These are phyloP conservation scores for Neogale vison DNA, from an alignment of 2,113 vertebrate species.

Conservation along the genomic window DNA sequence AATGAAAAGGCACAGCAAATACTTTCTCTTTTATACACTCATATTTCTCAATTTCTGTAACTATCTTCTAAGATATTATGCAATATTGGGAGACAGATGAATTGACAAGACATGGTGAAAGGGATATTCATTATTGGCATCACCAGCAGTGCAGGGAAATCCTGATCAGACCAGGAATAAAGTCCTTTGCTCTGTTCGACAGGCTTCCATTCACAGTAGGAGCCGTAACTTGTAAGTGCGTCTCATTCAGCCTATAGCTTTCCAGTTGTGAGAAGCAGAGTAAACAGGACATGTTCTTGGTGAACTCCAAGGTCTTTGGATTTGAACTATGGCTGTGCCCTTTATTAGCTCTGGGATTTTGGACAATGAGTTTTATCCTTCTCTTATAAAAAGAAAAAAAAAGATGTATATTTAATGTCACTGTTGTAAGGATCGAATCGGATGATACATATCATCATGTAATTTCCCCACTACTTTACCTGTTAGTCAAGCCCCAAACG, in stretches of 20 bases:
- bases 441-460: not conserved
- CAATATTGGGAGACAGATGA: conserved; percentile 46
- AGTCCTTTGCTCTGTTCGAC: not conserved
- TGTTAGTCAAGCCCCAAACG: not conserved
- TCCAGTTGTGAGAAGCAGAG: not conserved
- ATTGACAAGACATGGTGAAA: conserved; percentile 43
- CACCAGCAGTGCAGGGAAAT: not conserved
- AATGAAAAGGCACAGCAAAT: conserved; percentile 68
- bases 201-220: not conserved
- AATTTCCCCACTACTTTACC: not conserved
- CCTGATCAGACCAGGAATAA: not conserved
- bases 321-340: not conserved
- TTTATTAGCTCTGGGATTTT: not conserved
- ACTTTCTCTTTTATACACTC: conserved; percentile 52
- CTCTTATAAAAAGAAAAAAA: conserved; percentile 19
- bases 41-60: conserved; percentile 72
- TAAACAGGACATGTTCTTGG: not conserved
- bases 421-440: not conserved
- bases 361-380: not conserved
- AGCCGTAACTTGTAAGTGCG: not conserved
- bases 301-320: not conserved
- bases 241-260: not conserved
- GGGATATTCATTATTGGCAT: conserved; percentile 27
- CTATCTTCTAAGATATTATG: conserved; percentile 18
- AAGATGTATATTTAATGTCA: not conserved